These are phyloP conservation scores for Phalacrocorax carbo DNA, from an alignment of 2,113 vertebrate species.

Conservation along the genomic window DNA sequence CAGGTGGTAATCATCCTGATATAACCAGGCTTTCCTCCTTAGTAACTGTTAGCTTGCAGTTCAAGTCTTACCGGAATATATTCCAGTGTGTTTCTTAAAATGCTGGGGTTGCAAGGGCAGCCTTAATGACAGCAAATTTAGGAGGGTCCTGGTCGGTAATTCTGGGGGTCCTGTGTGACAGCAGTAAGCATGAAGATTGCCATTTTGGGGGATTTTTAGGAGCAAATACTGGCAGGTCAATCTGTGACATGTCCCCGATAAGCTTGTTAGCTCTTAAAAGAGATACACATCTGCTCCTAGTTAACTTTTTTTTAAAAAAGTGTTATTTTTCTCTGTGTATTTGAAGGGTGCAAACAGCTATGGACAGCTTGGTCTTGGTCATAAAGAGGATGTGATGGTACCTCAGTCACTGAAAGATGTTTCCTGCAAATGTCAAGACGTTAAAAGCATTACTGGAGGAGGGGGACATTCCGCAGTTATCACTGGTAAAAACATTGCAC, in stretches of 20 bases:
- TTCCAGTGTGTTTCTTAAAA: not conserved
- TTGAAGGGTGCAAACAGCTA: constrained; percentile 91
- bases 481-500: constrained; percentile 75
- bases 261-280: not conserved
- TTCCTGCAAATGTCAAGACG: constrained; percentile 21
- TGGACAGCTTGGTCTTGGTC: constrained; percentile 88
- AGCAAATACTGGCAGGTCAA: not conserved
- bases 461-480: constrained; percentile 86
- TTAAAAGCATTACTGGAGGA: constrained; percentile 80
- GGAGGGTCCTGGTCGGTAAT: not conserved
- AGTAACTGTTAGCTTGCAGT: not conserved
- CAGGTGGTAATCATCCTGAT: not conserved
- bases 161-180: not conserved
- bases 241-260: not conserved
- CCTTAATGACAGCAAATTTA: not conserved
- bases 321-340: not conserved
- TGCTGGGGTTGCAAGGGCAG: not conserved
- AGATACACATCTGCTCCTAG: not conserved
- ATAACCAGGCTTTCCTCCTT: not conserved
- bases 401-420: constrained; percentile 73
- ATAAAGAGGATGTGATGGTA: constrained; percentile 79
- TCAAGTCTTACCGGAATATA: not conserved
- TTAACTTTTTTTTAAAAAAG: not conserved
- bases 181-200: not conserved
- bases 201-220: not conserved